These are phyloP conservation scores for Drosophila nr. perissopoda DNA, from an alignment of 2,888 invertebrate genomes.

Conservation along the genomic window DNA sequence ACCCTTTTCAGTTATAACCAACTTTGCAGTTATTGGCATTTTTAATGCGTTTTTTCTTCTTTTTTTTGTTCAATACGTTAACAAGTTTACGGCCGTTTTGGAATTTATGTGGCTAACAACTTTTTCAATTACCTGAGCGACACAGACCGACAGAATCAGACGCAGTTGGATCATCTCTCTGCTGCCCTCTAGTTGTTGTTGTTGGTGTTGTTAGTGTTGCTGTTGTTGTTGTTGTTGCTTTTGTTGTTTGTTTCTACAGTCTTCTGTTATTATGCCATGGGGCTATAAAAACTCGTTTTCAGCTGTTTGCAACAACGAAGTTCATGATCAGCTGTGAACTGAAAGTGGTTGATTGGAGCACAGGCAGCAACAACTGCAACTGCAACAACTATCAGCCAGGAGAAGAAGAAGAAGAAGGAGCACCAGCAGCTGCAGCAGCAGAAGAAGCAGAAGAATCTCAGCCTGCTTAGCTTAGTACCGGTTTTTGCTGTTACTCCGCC, in stretches of 20 bases:
- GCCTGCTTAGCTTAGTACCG: slow-evolving; percentile 56
- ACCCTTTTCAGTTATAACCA: slow-evolving; percentile 26
- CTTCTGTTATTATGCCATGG: slow-evolving; percentile 74
- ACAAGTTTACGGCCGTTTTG: slow-evolving; percentile 77
- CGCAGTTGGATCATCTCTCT: slow-evolving; percentile 32
- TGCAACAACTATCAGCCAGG: slow-evolving; percentile 10
- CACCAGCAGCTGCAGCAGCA: background rate
- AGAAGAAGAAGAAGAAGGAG: slow-evolving; percentile 22
- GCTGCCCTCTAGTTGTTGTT: slow-evolving; percentile 13
- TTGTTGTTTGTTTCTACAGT: slow-evolving; percentile 22
- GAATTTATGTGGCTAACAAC: slow-evolving; percentile 79
- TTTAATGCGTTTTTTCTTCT: slow-evolving; percentile 60
- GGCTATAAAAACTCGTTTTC: slow-evolving; percentile 77
- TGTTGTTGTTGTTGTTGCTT: slow-evolving; percentile 10
- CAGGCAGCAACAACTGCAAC: slow-evolving; percentile 21
- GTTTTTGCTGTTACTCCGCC: slow-evolving; percentile 77
- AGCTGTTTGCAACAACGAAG: slow-evolving; percentile 69
- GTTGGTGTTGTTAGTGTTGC: background rate
- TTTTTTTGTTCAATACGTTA: slow-evolving; percentile 55
- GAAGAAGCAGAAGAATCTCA: slow-evolving; percentile 42
- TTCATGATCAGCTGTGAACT: slow-evolving; percentile 80
- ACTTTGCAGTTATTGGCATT: slow-evolving; percentile 56
- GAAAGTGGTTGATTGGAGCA: slow-evolving; percentile 77
- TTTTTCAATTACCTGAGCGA: slow-evolving; percentile 68
- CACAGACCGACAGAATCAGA: slow-evolving; percentile 34